phyloP scores from a whole-genome alignment of 2,113 vertebrate species.

The Chamaetylas fuelleborni region DNA sequence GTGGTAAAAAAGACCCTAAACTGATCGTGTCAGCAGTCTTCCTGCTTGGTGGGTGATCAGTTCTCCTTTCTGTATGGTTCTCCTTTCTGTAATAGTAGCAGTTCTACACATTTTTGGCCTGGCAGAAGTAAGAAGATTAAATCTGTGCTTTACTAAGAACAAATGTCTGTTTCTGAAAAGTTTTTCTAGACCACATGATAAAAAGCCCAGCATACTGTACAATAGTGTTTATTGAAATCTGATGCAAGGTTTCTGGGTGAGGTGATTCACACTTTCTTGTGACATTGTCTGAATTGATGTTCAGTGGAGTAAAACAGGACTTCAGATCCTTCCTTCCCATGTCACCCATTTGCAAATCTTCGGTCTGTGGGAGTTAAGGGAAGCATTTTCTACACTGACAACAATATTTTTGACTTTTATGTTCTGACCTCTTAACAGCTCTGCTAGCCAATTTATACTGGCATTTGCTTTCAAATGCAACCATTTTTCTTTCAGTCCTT shows the following conservation, averaged over 20 bases:
- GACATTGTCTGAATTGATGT: background rate
- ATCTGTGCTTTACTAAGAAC: background rate
- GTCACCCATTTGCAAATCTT: background rate
- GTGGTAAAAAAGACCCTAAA: background rate
- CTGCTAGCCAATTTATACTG: background rate
- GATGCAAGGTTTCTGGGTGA: background rate
- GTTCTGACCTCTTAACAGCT: background rate
- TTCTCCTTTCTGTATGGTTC: background rate
- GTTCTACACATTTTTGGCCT: background rate
- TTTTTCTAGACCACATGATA: background rate
- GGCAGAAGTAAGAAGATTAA: background rate
- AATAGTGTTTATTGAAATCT: background rate
- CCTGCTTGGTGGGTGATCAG: background rate
- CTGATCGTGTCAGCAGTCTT: background rate
- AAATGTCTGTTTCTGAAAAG: background rate
- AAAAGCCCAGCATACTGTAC: accelerated
- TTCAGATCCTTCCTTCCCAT: background rate
- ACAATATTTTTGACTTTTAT: background rate
- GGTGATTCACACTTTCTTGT: background rate
- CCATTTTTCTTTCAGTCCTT: background rate
- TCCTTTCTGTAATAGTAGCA: background rate
- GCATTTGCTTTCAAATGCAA: background rate
- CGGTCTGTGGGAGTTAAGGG: background rate
- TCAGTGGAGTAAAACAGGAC: background rate
- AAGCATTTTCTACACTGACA: background rate